phyloP scores from a whole-genome alignment of 2,888 invertebrate genomes.

The Agonopterix arenella region DNA sequence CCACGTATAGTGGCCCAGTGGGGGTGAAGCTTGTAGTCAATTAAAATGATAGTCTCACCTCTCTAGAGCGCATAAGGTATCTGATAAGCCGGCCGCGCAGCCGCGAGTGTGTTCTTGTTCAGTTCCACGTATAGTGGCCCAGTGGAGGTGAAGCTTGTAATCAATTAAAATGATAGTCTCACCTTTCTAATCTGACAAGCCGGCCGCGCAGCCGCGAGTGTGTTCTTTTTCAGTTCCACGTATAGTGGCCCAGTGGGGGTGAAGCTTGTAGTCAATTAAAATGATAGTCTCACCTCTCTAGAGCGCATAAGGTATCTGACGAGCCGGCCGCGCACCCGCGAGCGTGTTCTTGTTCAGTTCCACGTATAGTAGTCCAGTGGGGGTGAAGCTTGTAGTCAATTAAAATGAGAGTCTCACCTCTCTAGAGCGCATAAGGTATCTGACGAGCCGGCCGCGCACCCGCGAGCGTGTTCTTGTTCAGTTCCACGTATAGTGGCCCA shows the following conservation, averaged over 20 bases:
- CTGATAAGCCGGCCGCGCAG: too few species aligned
- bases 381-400: too few species aligned
- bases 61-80: slow-evolving; percentile 73
- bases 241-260: too few species aligned
- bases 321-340: slow-evolving; percentile 85
- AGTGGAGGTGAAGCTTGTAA: too few species aligned
- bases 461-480: too few species aligned
- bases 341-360: too few species aligned
- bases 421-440: slow-evolving; percentile 86
- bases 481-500: slow-evolving; percentile 67
- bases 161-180: neutral
- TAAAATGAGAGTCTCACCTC: slow-evolving; percentile 2
- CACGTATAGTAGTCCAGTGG: too few species aligned
- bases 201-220: slow-evolving; percentile 82
- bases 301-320: slow-evolving; percentile 92
- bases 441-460: slow-evolving; percentile 91
- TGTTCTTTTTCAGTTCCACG: too few species aligned
- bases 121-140: too few species aligned
- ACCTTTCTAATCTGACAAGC: slow-evolving; percentile 82
- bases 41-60: slow-evolving; percentile 2
- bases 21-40: neutral
- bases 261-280: too few species aligned
- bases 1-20: slow-evolving; percentile 68
- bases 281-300: slow-evolving; percentile 4
- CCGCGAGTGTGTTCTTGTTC: too few species aligned